Evolutionary conservation across 2,888 invertebrate species (phyloP), one percentile per base, ranked within the genome.

Genomic region (Eudasyphora cyanicolor): DNA sequence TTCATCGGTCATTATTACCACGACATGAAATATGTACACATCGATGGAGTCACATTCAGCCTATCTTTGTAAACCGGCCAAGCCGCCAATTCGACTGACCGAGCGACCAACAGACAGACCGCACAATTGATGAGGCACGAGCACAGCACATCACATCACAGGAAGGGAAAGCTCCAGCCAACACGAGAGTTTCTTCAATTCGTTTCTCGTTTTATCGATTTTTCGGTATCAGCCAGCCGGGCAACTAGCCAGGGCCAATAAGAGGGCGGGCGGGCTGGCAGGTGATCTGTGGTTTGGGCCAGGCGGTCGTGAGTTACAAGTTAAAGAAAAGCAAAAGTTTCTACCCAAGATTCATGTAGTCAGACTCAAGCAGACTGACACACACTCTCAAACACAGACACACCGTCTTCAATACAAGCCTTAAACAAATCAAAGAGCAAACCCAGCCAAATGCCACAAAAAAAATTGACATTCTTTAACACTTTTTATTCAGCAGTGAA

Each of bases 241-340:
- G 70, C 69, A 35, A 27, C 57, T 14, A 57, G 57, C 57, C 62
- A 62, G n/a, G n/a, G 38, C 38, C 8, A n/a, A n/a, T n/a, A n/a
- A n/a, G n/a, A n/a, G n/a, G 29, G n/a, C 62, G 35, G 60, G 27
- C 32, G 19, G 32, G 51, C 45, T 12, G 32, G 29, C 45, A 21
- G n/a, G n/a, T n/a, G n/a, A n/a, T n/a, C n/a, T n/a, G n/a, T n/a
- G n/a, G n/a, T n/a, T n/a, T n/a, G n/a, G n/a, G n/a, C n/a, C n/a
- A n/a, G 62, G 35, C 60, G 49, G 83, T 35, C 80, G 75, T 83
- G 82, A 76, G 79, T 76, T 76, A 76, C 74, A 80, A 70, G 75
- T 80, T 89, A 87, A 89, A 89, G 88, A 88, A 90, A 90, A 90
- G 89, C 90, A 90, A 89, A 89, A 90, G 90, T 90, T 87, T 87